A percentile compares a stretch with the other conserved stretches of the same genome.
phyloP scores from a whole-genome alignment of 2,797 vertebrate genomes.

The Prionace glauca region DNA sequence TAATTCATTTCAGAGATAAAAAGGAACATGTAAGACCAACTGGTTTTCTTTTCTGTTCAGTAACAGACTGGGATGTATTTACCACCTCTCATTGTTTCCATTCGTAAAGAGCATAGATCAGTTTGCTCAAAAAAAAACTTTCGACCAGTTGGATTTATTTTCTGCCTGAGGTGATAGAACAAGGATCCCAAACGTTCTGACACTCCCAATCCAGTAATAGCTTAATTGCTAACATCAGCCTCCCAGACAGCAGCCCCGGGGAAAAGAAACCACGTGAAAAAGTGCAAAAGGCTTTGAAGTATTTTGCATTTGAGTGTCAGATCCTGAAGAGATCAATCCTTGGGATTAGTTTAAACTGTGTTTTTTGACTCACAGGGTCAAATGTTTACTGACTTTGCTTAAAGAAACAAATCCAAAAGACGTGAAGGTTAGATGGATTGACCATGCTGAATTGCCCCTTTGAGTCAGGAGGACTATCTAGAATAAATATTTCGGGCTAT shows the following conservation, averaged over 20 bases:
- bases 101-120: not conserved
- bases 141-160: not conserved
- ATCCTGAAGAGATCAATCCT: not conserved
- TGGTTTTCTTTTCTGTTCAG: not conserved
- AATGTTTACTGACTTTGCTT: not conserved
- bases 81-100: not conserved
- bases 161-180: not conserved
- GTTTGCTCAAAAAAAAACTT: not conserved
- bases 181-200: not conserved
- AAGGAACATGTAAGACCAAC: not conserved
- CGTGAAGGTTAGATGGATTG: too few relatives aligned
- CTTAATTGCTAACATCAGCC: conserved; percentile 6
- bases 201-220: not conserved
- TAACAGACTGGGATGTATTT: not conserved
- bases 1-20: not conserved
- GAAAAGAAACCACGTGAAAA: not conserved
- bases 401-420: not conserved
- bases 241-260: not conserved
- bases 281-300: not conserved
- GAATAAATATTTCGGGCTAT: too few relatives aligned
- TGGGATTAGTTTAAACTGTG: not conserved
- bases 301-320: not conserved
- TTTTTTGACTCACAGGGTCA: not conserved
- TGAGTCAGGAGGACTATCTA: too few relatives aligned
- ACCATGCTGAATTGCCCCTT: too few relatives aligned